A percentile compares a stretch with the other conserved stretches of the same genome.
phyloP scores from a whole-genome alignment of 2,113 vertebrate species.

The Accipiter cooperii region DNA sequence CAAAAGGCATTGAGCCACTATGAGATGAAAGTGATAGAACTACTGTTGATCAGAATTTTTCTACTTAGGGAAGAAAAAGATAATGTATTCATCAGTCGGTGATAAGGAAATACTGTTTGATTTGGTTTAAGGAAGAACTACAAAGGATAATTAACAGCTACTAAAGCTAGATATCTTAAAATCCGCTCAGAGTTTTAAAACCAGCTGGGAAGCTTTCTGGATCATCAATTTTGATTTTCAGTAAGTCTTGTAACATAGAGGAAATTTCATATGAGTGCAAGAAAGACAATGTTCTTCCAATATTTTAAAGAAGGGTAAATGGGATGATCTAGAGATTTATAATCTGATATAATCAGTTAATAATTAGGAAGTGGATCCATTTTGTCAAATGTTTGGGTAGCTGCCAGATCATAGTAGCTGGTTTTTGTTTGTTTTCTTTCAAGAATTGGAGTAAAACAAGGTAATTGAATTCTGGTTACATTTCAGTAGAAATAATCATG shows the following conservation, averaged over 20 bases:
- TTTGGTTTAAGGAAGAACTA: background rate
- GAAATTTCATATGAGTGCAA: background rate
- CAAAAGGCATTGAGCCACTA: background rate
- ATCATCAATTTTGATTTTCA: background rate
- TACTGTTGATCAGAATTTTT: background rate
- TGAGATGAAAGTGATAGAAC: background rate
- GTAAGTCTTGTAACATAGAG: background rate
- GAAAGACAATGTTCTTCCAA: background rate
- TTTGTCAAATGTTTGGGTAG: background rate
- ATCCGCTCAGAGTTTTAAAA: background rate
- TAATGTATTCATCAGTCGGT: background rate
- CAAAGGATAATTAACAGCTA: background rate
- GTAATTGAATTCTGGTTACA: background rate
- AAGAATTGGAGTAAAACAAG: background rate
- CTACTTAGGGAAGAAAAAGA: background rate
- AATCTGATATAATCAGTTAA: background rate
- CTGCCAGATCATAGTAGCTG: background rate
- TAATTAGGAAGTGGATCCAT: background rate
- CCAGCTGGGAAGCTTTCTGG: background rate
- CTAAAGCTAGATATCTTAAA: background rate
- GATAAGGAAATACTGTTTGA: background rate
- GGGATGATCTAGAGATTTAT: background rate
- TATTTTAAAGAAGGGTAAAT: background rate
- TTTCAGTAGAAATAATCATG: background rate
- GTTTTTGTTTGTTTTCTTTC: background rate